Conservation (phyloP, 2,888 invertebrate genomes). For the Pristionchus fissidentatus region DNA sequence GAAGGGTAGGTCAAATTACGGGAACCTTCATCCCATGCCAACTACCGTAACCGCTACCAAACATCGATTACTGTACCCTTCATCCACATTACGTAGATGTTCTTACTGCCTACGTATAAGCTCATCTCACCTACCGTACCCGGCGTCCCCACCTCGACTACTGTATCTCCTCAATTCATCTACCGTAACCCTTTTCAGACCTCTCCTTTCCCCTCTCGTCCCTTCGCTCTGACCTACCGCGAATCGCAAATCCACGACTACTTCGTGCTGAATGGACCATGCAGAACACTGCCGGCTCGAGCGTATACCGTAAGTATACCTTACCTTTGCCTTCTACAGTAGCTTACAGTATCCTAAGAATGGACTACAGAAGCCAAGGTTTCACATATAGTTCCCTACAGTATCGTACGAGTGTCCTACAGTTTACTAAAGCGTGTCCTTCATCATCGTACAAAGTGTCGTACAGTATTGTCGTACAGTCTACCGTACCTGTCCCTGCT, state of each 20-base stretch:
- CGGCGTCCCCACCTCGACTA: not conserved
- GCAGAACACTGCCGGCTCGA: not conserved
- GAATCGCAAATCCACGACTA: slow-evolving; percentile 23
- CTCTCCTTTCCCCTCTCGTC: not conserved
- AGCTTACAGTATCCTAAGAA: not conserved
- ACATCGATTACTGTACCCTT: no score
- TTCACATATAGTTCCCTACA: no score
- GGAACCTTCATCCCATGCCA: not conserved
- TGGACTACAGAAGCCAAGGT: no score
- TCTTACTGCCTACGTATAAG: no score
- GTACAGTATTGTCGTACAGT: not conserved
- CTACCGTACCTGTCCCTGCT: not conserved
- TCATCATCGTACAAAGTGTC: no score
- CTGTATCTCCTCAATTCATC: not conserved
- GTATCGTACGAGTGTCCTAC: no score
- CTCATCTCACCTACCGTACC: not conserved
- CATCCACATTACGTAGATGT: not conserved
- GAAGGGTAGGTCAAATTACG: slow-evolving; percentile 19
- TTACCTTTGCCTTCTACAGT: not conserved
- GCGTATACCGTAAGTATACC: not conserved
- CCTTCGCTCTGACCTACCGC: slow-evolving; percentile 43
- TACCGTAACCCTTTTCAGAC: slow-evolving; percentile 15
- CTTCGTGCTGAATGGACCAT: slow-evolving; percentile 6
- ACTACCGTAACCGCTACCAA: no score
- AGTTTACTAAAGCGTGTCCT: no score